These are phyloP conservation scores for Diorhabda elongata DNA, from an alignment of 1,140 invertebrate species.

Conservation along the genomic window DNA sequence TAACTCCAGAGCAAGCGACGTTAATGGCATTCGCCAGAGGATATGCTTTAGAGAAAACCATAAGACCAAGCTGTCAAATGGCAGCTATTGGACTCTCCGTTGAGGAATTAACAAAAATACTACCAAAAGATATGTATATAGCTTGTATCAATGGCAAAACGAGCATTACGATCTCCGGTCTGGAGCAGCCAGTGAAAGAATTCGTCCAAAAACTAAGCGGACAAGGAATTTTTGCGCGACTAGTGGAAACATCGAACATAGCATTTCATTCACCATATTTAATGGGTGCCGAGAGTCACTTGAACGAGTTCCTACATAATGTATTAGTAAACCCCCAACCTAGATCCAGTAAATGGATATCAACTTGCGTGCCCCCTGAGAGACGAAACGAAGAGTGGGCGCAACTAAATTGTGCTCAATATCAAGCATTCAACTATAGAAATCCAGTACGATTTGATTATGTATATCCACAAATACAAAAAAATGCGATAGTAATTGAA, in stretches of 20 bases:
- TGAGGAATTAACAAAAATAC: too few species aligned
- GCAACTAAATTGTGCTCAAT: conserved; percentile 75
- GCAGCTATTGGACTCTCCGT: too few species aligned
- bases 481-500: conserved; percentile 85
- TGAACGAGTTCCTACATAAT: conserved; percentile 66
- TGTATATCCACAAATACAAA: conserved; percentile 75
- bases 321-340: conserved; percentile 65
- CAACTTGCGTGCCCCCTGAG: conserved; percentile 73
- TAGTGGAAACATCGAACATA: conserved; percentile 73
- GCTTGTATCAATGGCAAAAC: too few species aligned
- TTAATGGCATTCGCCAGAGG: too few species aligned
- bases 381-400: conserved; percentile 65
- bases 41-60: too few species aligned
- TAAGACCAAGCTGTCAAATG: too few species aligned
- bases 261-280: conserved; percentile 82
- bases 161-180: too few species aligned
- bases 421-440: conserved; percentile 87
- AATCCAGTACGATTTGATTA: conserved; percentile 74
- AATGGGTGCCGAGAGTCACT: conserved; percentile 63
- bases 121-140: too few species aligned
- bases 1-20: too few species aligned
- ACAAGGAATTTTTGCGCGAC: conserved; percentile 74
- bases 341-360: conserved; percentile 77
- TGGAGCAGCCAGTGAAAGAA: too few species aligned
- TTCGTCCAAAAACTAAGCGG: too few species aligned